Evolutionary conservation across 2,888 invertebrate species (phyloP).

Genomic region (Lapara coniferarum): DNA sequence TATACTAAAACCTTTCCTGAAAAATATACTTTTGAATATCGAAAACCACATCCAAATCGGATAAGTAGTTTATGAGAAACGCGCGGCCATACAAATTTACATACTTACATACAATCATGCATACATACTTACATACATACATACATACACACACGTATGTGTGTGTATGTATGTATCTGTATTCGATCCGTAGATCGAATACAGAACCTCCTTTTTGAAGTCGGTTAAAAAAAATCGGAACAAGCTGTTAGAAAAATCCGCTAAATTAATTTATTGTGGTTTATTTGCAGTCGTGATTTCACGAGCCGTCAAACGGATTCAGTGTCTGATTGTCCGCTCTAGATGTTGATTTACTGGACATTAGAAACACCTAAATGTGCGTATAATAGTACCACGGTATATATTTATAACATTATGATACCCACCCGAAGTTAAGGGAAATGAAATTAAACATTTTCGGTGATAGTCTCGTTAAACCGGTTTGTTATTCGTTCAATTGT

Average conservation of each 20-base stretch:
- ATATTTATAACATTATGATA: slow-evolving; percentile 10
- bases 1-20: too few relatives aligned
- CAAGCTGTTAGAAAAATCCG: slow-evolving; percentile 12
- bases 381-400: not conserved
- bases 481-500: not conserved
- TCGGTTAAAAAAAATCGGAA: too few relatives aligned
- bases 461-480: not conserved
- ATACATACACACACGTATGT: too few relatives aligned
- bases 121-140: too few relatives aligned
- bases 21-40: too few relatives aligned
- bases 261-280: slow-evolving; percentile 15
- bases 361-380: slow-evolving; percentile 10
- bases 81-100: too few relatives aligned
- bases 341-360: slow-evolving; percentile 21
- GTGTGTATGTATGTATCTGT: too few relatives aligned
- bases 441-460: not conserved
- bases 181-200: too few relatives aligned
- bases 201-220: too few relatives aligned
- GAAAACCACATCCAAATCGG: too few relatives aligned
- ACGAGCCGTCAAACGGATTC: slow-evolving; percentile 12
- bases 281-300: slow-evolving; percentile 6
- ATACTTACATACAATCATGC: too few relatives aligned
- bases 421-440: not conserved
- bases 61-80: too few relatives aligned
- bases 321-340: not conserved